Evolutionary conservation across 2,797 vertebrate genomes (phyloP).

Genomic region (Hafferia zeledoni): DNA sequence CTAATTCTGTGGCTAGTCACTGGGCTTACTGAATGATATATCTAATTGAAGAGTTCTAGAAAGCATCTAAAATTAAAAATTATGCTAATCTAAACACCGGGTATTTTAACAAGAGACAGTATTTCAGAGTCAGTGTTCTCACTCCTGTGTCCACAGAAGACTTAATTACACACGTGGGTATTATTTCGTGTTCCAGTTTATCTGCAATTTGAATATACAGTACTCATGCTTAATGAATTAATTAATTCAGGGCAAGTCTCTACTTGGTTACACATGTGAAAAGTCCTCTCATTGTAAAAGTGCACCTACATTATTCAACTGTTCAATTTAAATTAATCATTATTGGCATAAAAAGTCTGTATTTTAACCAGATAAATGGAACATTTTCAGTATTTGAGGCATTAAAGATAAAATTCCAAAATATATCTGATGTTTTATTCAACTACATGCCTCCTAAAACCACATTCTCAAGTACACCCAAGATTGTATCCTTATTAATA

Average conservation of each 20-base stretch:
- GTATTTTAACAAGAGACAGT: background rate
- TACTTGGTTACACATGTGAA: constrained; percentile 43
- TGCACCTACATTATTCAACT: constrained; percentile 22
- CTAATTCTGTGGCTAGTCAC: background rate
- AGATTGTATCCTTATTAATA: constrained; percentile 51
- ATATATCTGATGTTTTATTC: background rate
- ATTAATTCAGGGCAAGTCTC: constrained; percentile 57
- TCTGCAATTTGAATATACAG: constrained; percentile 61
- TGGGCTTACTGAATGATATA: background rate
- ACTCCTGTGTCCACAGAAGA: background rate
- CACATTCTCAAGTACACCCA: background rate
- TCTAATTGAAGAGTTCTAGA: background rate
- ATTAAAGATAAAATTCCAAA: background rate
- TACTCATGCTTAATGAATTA: constrained; percentile 69
- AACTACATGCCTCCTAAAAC: background rate
- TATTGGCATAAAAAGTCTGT: background rate
- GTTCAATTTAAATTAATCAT: constrained; percentile 28
- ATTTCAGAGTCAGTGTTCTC: constrained; percentile 4
- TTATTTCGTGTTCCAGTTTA: constrained; percentile 59
- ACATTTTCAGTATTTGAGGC: background rate
- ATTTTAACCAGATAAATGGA: background rate
- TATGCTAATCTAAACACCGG: background rate
- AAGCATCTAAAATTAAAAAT: background rate
- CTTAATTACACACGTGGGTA: constrained; percentile 37
- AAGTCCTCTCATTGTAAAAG: background rate